phyloP scores from a whole-genome alignment of 2,113 vertebrate species.

The Rhynchomys soricoides region DNA sequence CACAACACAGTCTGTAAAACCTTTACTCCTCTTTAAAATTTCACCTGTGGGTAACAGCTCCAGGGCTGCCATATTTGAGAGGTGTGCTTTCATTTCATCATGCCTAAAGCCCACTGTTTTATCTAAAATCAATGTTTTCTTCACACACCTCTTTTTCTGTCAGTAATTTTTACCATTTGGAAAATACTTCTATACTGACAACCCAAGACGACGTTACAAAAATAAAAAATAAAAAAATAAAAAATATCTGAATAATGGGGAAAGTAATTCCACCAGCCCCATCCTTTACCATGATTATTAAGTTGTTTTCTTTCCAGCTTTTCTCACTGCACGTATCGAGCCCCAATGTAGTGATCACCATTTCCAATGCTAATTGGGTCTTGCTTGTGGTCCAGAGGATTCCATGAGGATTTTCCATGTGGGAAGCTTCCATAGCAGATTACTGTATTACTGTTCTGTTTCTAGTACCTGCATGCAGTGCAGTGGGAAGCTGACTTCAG shows the following conservation, averaged over 20 bases:
- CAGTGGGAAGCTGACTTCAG: background rate
- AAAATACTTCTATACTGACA: background rate
- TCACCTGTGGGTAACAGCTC: background rate
- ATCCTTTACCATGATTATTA: background rate
- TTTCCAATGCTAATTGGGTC: background rate
- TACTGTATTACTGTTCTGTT: background rate
- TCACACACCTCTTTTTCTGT: background rate
- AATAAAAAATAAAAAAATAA: slow-evolving; percentile 17
- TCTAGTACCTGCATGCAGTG: slow-evolving; percentile 8
- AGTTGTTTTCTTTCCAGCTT: background rate
- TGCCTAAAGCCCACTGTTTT: slow-evolving; percentile 20
- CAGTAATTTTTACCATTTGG: slow-evolving; percentile 1
- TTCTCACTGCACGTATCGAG: background rate
- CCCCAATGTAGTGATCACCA: background rate
- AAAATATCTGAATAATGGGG: background rate
- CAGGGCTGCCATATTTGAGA: background rate
- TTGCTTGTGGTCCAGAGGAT: slow-evolving; percentile 48
- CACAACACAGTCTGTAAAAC: background rate
- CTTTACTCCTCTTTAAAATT: background rate
- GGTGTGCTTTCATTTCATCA: background rate
- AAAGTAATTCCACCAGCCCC: background rate
- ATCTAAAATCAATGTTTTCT: slow-evolving; percentile 6
- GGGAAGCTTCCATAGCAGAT: background rate
- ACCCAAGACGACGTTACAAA: background rate
- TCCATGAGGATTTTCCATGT: background rate